phyloP scores from a whole-genome alignment of 1,140 invertebrate genomes.

The Tetramorium simillimum region DNA sequence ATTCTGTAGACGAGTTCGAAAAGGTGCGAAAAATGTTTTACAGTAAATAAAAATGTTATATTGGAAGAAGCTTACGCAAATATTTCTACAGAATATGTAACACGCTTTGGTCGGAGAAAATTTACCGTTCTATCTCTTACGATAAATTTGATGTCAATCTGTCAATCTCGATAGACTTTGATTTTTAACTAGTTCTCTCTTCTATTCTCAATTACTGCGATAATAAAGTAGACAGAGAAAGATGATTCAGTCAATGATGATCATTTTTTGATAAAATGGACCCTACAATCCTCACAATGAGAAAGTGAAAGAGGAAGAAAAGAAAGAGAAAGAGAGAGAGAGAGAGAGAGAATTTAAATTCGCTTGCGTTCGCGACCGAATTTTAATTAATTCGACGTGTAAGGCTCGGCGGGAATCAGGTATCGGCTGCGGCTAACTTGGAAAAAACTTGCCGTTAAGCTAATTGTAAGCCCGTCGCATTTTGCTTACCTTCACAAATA shows the following conservation, averaged over 20 bases:
- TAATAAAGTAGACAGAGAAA: background rate
- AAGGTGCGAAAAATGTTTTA: background rate
- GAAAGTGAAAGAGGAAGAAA: background rate
- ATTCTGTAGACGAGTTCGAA: background rate
- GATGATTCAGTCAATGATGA: background rate
- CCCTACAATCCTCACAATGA: background rate
- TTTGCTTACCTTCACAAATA: background rate
- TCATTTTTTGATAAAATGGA: background rate
- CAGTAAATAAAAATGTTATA: background rate
- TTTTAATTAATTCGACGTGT: slow-evolving; percentile 7
- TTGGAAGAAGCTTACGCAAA: background rate
- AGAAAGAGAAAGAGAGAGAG: background rate
- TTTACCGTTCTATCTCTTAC: background rate
- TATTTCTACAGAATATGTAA: background rate
- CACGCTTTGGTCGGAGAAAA: background rate
- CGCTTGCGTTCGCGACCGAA: background rate
- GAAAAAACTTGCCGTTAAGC: slow-evolving; percentile 23
- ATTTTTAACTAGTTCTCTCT: background rate
- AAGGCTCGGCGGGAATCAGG: background rate
- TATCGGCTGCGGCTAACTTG: background rate
- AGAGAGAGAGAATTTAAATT: background rate
- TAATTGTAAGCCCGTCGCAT: slow-evolving; percentile 33
- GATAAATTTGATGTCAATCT: background rate
- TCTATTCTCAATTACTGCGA: background rate
- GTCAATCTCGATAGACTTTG: background rate